Conservation (phyloP, 2,888 invertebrate species). For the Agriotes lineatus region DNA sequence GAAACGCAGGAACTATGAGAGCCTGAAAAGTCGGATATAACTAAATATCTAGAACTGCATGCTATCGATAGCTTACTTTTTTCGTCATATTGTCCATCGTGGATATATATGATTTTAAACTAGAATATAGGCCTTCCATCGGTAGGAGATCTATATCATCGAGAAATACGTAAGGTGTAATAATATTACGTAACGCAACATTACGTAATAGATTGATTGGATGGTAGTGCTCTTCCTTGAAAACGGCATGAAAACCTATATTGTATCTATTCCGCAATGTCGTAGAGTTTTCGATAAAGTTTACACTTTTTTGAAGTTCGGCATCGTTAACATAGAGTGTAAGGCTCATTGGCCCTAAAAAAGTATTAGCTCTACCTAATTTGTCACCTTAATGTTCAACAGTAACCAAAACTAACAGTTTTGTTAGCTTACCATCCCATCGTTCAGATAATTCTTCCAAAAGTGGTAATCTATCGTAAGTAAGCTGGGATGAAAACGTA, state of each 20-base stretch:
- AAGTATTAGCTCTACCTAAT: too few species aligned
- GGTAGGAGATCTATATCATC: slow-evolving; percentile 93
- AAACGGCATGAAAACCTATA: slow-evolving; percentile 91
- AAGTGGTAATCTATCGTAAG: slow-evolving; percentile 87
- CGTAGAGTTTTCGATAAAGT: slow-evolving; percentile 81
- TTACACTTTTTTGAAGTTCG: slow-evolving; percentile 83
- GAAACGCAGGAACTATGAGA: slow-evolving; percentile 8
- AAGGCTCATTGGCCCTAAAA: slow-evolving; percentile 83
- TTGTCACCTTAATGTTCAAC: too few species aligned
- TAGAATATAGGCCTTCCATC: slow-evolving; percentile 82
- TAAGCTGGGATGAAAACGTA: slow-evolving; percentile 89
- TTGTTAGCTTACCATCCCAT: slow-evolving; percentile 89
- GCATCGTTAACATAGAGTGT: slow-evolving; percentile 90
- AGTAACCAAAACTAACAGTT: too few species aligned
- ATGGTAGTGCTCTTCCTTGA: slow-evolving; percentile 91
- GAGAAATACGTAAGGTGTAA: slow-evolving; percentile 86
- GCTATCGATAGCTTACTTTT: too few species aligned
- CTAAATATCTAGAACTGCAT: too few species aligned
- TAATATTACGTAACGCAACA: slow-evolving; percentile 83
- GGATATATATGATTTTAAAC: slow-evolving; percentile 72
- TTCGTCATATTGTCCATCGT: slow-evolving; percentile 49
- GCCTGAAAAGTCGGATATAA: background rate
- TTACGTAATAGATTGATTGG: slow-evolving; percentile 92
- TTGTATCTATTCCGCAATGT: slow-evolving; percentile 80
- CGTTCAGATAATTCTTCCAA: slow-evolving; percentile 84